These are phyloP conservation scores for Butastur rufipennis DNA, from an alignment of 2,113 vertebrate genomes.

Conservation along the genomic window DNA sequence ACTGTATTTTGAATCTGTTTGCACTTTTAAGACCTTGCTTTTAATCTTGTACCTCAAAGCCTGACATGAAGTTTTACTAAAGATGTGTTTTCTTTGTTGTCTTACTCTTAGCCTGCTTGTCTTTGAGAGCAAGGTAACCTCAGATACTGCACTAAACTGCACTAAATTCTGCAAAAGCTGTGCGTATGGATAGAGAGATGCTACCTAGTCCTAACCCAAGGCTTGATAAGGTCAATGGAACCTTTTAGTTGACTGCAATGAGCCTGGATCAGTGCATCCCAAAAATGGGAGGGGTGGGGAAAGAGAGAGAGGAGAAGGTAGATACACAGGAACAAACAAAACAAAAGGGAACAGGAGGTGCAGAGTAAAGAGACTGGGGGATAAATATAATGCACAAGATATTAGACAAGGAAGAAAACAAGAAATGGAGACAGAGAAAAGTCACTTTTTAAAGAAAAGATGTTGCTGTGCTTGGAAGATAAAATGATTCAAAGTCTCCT, in stretches of 20 bases:
- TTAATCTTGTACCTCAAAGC: not conserved
- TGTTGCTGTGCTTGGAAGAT: constrained; percentile 18
- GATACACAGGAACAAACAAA: not conserved
- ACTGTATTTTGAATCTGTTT: not conserved
- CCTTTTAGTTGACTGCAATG: not conserved
- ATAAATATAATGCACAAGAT: not conserved
- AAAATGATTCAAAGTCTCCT: constrained; percentile 52
- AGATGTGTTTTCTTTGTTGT: not conserved
- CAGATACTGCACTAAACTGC: not conserved
- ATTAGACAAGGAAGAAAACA: not conserved
- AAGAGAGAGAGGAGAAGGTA: not conserved
- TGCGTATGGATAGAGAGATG: not conserved
- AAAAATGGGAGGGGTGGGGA: not conserved
- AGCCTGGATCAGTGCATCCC: not conserved
- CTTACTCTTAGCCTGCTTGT: not conserved
- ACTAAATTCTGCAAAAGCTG: not conserved
- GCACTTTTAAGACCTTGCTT: not conserved
- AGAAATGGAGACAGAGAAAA: not conserved
- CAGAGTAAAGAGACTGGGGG: not conserved
- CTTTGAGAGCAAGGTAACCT: not conserved
- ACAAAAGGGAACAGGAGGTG: not conserved
- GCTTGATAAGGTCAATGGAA: not conserved
- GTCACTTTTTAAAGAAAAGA: constrained; percentile 21
- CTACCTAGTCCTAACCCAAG: not conserved
- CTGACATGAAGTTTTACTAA: not conserved